These are phyloP conservation scores for Hypolimnas misippus DNA, from an alignment of 2,888 invertebrate species.

Conservation along the genomic window DNA sequence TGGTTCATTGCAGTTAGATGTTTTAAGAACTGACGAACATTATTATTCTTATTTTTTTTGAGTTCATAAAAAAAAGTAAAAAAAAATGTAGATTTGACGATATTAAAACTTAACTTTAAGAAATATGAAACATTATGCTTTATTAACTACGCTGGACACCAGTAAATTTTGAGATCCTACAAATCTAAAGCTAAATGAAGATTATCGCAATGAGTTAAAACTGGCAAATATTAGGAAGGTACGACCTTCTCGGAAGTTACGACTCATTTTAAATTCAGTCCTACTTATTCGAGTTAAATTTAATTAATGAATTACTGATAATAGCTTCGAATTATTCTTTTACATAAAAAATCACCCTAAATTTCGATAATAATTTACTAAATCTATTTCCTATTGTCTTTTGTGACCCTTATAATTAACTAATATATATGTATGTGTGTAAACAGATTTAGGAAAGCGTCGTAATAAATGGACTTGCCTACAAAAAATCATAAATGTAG, in stretches of 20 bases:
- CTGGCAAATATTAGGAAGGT: constrained; percentile 19
- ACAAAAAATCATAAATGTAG: neutral
- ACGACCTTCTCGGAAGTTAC: constrained; percentile 16
- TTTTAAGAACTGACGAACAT: no score
- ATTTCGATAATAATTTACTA: constrained; percentile 2
- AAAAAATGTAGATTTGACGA: no score
- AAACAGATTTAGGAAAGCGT: constrained; percentile 11
- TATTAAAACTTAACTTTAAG: neutral
- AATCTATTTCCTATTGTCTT: constrained; percentile 37
- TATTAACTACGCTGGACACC: neutral
- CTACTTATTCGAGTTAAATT: constrained; percentile 9
- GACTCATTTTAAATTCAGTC: neutral
- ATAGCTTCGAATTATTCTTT: neutral
- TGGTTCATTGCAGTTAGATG: no score
- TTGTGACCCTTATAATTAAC: constrained; percentile 31
- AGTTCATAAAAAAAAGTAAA: no score
- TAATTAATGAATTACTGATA: neutral
- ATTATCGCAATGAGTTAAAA: constrained; percentile 5
- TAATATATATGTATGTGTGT: neutral
- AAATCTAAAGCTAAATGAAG: constrained; percentile 6
- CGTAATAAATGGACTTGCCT: constrained; percentile 2
- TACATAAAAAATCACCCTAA: neutral
- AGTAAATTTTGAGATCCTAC: constrained; percentile 30
- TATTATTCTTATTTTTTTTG: no score
- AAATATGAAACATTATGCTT: neutral